A percentile compares a stretch with the other conserved stretches of the same genome.
phyloP scores from a whole-genome alignment of 2,797 vertebrate genomes.

The Ptychadena robeensis region DNA sequence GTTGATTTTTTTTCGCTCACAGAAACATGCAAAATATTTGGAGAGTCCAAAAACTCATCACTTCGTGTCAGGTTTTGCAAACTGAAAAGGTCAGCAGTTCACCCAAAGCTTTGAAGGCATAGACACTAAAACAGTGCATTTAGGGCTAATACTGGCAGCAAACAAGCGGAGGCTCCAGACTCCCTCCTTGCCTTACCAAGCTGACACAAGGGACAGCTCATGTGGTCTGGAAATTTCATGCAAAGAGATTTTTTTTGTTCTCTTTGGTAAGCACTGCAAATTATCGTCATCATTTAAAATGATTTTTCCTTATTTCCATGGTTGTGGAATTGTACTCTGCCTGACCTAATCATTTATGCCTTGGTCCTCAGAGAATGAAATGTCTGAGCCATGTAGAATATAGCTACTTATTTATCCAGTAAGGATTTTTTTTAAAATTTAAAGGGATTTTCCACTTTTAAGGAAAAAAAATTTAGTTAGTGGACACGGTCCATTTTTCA shows the following conservation, averaged over 20 bases:
- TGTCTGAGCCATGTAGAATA: background rate
- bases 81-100: constrained; percentile 73
- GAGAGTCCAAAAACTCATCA: constrained; percentile 21
- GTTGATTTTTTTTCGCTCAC: background rate
- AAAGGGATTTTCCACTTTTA: background rate
- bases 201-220: constrained; percentile 21
- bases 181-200: constrained; percentile 28
- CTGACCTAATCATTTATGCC: background rate
- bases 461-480: background rate
- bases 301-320: background rate
- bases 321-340: constrained; percentile 4
- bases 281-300: background rate
- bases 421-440: background rate
- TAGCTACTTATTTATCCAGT: background rate
- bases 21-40: background rate
- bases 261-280: constrained; percentile 3
- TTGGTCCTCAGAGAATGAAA: background rate
- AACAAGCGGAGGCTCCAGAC: constrained; percentile 54
- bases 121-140: constrained; percentile 68
- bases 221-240: constrained; percentile 29
- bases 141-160: constrained; percentile 64
- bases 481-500: background rate
- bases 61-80: constrained; percentile 71
- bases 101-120: constrained; percentile 68
- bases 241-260: constrained; percentile 28